Base-by-base conservation (phyloP, 2,888 invertebrate genomes). In the Ceramica pisi region DNA sequence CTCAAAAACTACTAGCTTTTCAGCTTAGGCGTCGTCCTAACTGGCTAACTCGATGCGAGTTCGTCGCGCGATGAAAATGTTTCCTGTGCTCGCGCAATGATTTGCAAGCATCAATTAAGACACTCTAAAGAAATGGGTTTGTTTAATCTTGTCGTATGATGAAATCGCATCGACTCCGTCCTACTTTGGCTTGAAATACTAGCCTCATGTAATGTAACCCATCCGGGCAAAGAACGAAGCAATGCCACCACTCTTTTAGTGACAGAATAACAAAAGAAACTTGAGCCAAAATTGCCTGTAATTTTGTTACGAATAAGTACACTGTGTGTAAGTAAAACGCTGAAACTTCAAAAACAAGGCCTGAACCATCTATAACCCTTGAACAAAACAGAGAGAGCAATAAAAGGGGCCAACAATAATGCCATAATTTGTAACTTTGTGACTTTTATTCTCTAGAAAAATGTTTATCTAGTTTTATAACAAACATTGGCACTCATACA, bases 381-480 rank as follows among this genome's bases (percentile, higher is more conserved):
- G 55, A 46, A 56, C 19, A 67, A 71, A 68, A 78, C 57, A 66
- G 56, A 56, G 23, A 46, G 16, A 48, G 41, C 50, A 83, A 76
- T 80, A 81, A 77, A 80, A 68, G 67, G 50, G 61, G 61, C 46
- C 70, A 64, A 80, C 69, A 78, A 79, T 75, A 73, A 64, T 67
- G 38, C 56, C 64, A 68, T 75, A 21, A 75, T 70, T 75, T 80
- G 73, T 70, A 76, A 80, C 76, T 74, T 71, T 63, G 55, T 31
- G 75, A 80, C 61, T 75, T 80, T 75, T 80, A 75, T 76, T 67
- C 46, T 31, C 53, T 56, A 2, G 41, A 73, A 71, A 78, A 76
- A 71, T 69, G 57, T 83, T 74, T 71, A 69, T 73, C 70, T 80
- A 72, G 66, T 70, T 72, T 62, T 63, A 61, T 61, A 78, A 75